Conservation (phyloP, 2,888 invertebrate genomes). For the Drosophila histrio region DNA sequence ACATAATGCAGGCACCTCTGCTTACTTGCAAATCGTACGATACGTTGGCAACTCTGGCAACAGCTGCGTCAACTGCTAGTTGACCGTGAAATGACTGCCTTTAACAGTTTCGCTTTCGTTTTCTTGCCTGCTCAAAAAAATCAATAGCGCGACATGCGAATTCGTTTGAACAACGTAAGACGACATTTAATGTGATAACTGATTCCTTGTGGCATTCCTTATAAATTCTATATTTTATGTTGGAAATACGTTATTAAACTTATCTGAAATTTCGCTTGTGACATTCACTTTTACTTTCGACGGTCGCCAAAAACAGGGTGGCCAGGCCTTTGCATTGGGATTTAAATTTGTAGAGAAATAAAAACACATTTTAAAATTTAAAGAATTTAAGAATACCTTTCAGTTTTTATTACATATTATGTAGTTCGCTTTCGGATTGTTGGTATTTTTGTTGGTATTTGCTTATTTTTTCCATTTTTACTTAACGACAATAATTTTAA, state of each 20-base stretch:
- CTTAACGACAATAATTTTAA: constrained; percentile 70
- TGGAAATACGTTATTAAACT: too few relatives aligned
- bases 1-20: constrained; percentile 21
- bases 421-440: constrained; percentile 37
- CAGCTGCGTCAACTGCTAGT: constrained; percentile 14
- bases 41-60: constrained; percentile 34
- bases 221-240: too few relatives aligned
- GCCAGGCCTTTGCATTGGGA: constrained; percentile 3
- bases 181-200: constrained; percentile 1
- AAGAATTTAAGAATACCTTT: constrained; percentile 76
- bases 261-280: too few relatives aligned
- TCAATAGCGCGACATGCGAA: constrained; percentile 30
- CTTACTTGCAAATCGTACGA: constrained; percentile 4
- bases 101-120: constrained; percentile 4
- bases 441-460: constrained; percentile 28
- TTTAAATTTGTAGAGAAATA: constrained; percentile 25
- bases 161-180: neutral
- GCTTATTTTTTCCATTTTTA: constrained; percentile 21
- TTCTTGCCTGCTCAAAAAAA: constrained; percentile 32
- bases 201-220: neutral
- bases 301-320: constrained; percentile 16
- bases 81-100: neutral
- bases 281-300: constrained; percentile 35
- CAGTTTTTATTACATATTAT: constrained; percentile 70
- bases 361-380: constrained; percentile 47